Evolutionary conservation across 2,888 invertebrate species (phyloP), one percentile per base, ranked within the genome.

Genomic region (Uloborus plumipes): DNA sequence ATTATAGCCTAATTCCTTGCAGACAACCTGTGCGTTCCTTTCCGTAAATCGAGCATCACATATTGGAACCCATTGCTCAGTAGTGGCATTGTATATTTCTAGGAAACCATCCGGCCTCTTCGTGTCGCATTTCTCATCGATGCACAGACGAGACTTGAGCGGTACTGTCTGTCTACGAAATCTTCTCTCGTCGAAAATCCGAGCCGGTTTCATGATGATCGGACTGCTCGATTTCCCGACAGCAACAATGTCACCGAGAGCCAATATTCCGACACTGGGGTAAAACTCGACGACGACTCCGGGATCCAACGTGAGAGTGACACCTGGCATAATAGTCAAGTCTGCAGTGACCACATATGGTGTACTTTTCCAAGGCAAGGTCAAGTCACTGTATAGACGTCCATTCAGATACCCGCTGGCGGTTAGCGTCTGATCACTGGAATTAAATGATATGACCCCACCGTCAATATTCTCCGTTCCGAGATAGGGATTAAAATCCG

Each of bases 11-110:
- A 99, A 90, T 88, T 98, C 96, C 26, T 96, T 92, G 88, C 99
- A 99, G 0, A 98, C 96, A 0, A 99, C 98, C 91, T 97, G 94
- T 6, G 97, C 98, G 88, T 98, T 99, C 87, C 98, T 92, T 88
- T 98, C 97, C 0, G 98, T 98, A 89, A 99, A 99, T 81, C 97
- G 92, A 62, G 92, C 92, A 89, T 99, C 99, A 89, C 99, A 99
- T 90, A 98, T 93, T 0, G 99, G 96, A 51, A 98, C 95, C 96
- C 98, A 98, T 88, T 98, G 98, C 20, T 96, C 91, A 0, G 98
- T 97, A 1, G 99, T 99, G 86, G 92, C 92, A 88, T 99, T 99
- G 88, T 95, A 99, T 88, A 97, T 94, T 90, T 99, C 97, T 82
- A 99, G 89, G 87, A 98, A 99, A 7, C 98, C 98, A 91, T 94